phyloP scores from a whole-genome alignment of 1,140 invertebrate genomes.

The Phthorimaea operculella region DNA sequence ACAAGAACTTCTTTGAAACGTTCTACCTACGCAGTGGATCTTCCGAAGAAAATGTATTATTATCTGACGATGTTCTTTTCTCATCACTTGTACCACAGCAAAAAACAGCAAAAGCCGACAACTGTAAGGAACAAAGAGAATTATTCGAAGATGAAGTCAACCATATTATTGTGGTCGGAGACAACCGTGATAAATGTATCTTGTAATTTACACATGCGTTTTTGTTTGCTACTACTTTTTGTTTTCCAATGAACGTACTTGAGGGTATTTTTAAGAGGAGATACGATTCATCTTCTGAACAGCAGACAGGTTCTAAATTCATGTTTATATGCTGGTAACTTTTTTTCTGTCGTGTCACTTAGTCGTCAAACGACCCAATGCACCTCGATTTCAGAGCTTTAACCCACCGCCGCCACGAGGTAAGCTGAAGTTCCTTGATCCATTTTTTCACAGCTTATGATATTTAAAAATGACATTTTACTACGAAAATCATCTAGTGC shows the following conservation, averaged over 20 bases:
- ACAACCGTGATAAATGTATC: slow-evolving; percentile 48
- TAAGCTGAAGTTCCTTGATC: no score
- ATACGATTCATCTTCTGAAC: background rate
- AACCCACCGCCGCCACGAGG: no score
- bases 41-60: background rate
- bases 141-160: slow-evolving; percentile 65
- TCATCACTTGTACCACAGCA: slow-evolving; percentile 27
- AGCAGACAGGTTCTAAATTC: no score
- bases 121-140: slow-evolving; percentile 57
- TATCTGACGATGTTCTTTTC: no score
- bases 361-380: no score
- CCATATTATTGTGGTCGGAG: slow-evolving; percentile 58
- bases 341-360: no score
- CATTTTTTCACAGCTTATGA: no score
- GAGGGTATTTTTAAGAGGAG: background rate
- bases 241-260: slow-evolving; percentile 12
- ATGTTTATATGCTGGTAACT: no score
- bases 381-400: no score
- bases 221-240: slow-evolving; percentile 37
- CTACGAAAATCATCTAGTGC: no score
- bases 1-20: no score
- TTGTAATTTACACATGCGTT: slow-evolving; percentile 56
- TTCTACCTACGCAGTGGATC: background rate
- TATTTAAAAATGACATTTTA: no score
- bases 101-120: slow-evolving; percentile 43